Conservation (phyloP, 2,113 vertebrate genomes). For the Cricetomys ansorgei region DNA sequence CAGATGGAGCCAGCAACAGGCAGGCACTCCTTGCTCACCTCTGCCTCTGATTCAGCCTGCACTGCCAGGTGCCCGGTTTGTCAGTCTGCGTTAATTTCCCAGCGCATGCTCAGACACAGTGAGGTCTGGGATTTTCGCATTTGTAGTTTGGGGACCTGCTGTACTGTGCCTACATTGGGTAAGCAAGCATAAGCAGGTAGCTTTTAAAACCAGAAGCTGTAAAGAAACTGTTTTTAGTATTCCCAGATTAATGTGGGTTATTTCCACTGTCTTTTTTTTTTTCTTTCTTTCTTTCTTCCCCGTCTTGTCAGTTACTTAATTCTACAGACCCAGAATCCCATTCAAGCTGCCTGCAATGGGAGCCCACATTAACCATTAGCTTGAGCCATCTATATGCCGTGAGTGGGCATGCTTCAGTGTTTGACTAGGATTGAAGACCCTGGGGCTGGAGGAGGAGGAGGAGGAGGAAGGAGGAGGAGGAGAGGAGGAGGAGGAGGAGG, state of each 20-base stretch:
- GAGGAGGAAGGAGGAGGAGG: neutral
- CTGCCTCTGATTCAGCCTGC: neutral
- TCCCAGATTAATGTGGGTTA: neutral
- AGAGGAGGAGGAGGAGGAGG: neutral
- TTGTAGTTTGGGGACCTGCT: neutral
- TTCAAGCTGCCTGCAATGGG: too few species aligned
- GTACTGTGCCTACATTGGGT: neutral
- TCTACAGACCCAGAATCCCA: neutral
- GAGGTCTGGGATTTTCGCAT: neutral
- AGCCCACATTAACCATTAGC: neutral
- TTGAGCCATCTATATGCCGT: accelerated
- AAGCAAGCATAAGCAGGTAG: neutral
- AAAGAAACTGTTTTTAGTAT: neutral
- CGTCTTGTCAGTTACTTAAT: neutral
- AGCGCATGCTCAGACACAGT: neutral
- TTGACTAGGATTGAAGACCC: neutral
- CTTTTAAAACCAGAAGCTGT: neutral
- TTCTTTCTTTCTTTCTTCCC: neutral
- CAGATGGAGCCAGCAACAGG: neutral
- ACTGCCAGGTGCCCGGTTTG: neutral
- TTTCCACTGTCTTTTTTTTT: neutral
- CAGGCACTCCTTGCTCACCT: neutral
- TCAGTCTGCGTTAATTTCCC: neutral
- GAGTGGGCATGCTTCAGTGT: neutral
- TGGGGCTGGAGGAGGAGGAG: neutral